phyloP scores from a whole-genome alignment of 2,888 invertebrate species.

The Cyrtodaria siliqua region DNA sequence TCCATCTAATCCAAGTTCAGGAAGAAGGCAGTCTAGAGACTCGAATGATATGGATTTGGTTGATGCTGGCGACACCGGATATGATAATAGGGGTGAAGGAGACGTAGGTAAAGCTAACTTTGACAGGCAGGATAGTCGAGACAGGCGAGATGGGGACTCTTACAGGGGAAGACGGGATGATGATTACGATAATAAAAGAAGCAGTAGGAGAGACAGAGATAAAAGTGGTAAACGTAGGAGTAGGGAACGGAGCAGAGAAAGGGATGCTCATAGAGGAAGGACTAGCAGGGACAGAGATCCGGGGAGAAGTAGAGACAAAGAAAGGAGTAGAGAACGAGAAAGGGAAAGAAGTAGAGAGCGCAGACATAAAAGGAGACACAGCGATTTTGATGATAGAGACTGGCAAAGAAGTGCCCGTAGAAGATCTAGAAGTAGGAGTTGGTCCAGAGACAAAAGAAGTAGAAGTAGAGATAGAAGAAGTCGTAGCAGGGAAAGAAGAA shows the following conservation, averaged over 20 bases:
- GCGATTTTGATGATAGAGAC: slow-evolving; percentile 4
- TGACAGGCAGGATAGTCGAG: neutral
- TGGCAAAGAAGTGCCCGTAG: slow-evolving; percentile 31
- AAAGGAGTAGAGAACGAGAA: slow-evolving; percentile 11
- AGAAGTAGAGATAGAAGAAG: slow-evolving; percentile 48
- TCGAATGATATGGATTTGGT: neutral
- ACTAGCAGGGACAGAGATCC: slow-evolving; percentile 41
- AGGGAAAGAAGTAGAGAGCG: slow-evolving; percentile 52
- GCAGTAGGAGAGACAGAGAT: slow-evolving; percentile 33
- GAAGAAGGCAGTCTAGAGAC: neutral
- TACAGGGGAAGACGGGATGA: slow-evolving; percentile 28
- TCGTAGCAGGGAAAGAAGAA: slow-evolving; percentile 35
- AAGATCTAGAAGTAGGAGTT: slow-evolving; percentile 43
- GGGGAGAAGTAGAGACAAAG: slow-evolving; percentile 36
- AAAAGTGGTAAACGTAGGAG: slow-evolving; percentile 41
- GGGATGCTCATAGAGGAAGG: slow-evolving; percentile 37
- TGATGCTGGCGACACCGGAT: neutral
- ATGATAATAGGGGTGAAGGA: slow-evolving; percentile 18
- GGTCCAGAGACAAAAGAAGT: slow-evolving; percentile 34
- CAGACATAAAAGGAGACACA: slow-evolving; percentile 17
- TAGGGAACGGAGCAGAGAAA: slow-evolving; percentile 25
- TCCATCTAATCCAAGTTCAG: neutral
- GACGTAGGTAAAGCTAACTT: slow-evolving; percentile 4
- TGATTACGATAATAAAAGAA: slow-evolving; percentile 16
- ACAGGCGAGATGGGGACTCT: slow-evolving; percentile 19